A percentile compares a stretch with the other conserved stretches of the same genome.
Evolutionary conservation across 2,797 vertebrate genomes (phyloP).

Genomic region (Vireo griseus): DNA sequence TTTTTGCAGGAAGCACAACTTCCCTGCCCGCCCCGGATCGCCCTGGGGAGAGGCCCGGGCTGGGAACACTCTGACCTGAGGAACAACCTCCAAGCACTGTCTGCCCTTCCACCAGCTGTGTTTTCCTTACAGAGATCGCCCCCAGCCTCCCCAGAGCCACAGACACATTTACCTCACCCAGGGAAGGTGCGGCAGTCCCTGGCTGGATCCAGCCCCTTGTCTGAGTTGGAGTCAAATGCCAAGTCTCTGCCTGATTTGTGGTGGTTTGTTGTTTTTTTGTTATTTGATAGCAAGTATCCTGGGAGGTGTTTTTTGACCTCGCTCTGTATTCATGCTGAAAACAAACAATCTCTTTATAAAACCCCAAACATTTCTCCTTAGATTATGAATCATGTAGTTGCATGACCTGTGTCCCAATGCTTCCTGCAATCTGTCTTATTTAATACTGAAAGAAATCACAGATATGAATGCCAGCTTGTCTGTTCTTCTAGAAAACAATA

Average conservation of each 20-base stretch:
- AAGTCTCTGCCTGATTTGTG: background rate
- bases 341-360: background rate
- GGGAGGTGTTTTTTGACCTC: background rate
- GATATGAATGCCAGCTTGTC: background rate
- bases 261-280: background rate
- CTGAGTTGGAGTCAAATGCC: background rate
- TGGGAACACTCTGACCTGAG: background rate
- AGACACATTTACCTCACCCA: background rate
- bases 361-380: background rate
- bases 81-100: background rate
- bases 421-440: slow-evolving; percentile 6
- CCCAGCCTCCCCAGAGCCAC: background rate
- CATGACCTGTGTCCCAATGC: background rate
- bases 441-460: slow-evolving; percentile 6
- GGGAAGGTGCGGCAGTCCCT: background rate
- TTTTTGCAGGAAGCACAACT: background rate
- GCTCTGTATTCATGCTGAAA: background rate
- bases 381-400: slow-evolving; percentile 8
- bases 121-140: background rate
- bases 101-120: background rate
- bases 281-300: background rate
- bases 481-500: background rate
- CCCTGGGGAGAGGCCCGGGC: background rate
- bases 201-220: background rate
- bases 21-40: background rate